Percentiles rank a stretch among this genome's conserved stretches.
Conservation (phyloP, 2,797 vertebrate species). For the Xenops minutus region DNA sequence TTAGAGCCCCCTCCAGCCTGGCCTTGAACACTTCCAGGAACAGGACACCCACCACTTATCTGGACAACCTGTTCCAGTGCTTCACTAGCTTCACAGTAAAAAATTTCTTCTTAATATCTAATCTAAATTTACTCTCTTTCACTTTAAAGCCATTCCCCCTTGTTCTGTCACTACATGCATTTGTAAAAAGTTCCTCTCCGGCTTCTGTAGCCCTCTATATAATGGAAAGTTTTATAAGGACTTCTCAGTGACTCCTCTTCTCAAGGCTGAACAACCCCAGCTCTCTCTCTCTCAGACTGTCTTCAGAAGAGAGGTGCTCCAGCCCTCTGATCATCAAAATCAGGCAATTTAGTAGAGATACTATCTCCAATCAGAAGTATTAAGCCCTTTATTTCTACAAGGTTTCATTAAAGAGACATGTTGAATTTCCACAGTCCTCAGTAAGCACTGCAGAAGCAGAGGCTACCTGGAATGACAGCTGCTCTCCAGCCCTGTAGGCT, state of each 20-base stretch:
- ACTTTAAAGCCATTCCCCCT: not conserved
- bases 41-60: not conserved
- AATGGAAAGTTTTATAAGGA: not conserved
- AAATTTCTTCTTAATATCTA: not conserved
- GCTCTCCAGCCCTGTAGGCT: not conserved
- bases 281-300: not conserved
- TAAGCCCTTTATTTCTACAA: not conserved
- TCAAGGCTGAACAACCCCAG: not conserved
- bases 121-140: not conserved
- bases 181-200: not conserved
- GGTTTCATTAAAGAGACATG: not conserved
- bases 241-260: not conserved
- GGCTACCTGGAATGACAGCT: not conserved
- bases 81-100: not conserved
- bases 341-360: not conserved
- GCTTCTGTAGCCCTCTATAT: not conserved
- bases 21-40: not conserved
- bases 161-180: too few relatives aligned
- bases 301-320: not conserved
- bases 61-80: not conserved
- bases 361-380: not conserved
- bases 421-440: not conserved
- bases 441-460: not conserved
- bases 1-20: not conserved
- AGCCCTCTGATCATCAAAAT: fast-evolving